phyloP scores from a whole-genome alignment of 2,888 invertebrate species.

The Chrysolina americana region DNA sequence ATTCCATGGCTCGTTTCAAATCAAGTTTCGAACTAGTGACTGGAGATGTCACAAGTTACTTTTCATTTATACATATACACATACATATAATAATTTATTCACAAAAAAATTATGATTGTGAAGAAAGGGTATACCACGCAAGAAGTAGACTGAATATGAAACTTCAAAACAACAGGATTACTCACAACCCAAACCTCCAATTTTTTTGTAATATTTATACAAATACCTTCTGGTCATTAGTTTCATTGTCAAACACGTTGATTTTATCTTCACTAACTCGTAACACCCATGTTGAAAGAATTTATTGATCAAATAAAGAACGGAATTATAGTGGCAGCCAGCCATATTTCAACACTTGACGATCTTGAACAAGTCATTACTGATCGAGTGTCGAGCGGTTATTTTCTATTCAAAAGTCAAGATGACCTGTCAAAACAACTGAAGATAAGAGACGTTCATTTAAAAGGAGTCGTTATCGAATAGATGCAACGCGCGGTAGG shows the following conservation, averaged over 20 bases:
- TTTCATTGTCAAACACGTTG: background rate
- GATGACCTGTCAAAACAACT: constrained; percentile 11
- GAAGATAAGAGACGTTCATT: background rate
- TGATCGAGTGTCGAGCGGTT: background rate
- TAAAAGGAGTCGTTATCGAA: constrained; percentile 4
- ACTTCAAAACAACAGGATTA: too few relatives aligned
- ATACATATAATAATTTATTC: too few relatives aligned
- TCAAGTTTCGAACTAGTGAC: too few relatives aligned
- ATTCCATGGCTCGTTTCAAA: too few relatives aligned
- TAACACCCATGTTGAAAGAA: background rate
- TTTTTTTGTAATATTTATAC: background rate
- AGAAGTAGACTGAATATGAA: too few relatives aligned
- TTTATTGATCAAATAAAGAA: background rate
- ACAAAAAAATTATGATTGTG: too few relatives aligned
- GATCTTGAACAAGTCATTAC: background rate
- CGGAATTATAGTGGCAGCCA: background rate
- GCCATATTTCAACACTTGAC: background rate
- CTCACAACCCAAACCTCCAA: background rate
- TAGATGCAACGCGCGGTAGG: constrained; percentile 3
- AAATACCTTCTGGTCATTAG: background rate
- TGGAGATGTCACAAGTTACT: too few relatives aligned
- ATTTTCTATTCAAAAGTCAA: constrained; percentile 10
- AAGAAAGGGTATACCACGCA: too few relatives aligned
- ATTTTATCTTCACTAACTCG: background rate
- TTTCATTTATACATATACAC: too few relatives aligned